Evolutionary conservation across 1,140 invertebrate genomes (phyloP), one percentile per base, ranked within the genome.

Genomic region (Colletes latitarsis): DNA sequence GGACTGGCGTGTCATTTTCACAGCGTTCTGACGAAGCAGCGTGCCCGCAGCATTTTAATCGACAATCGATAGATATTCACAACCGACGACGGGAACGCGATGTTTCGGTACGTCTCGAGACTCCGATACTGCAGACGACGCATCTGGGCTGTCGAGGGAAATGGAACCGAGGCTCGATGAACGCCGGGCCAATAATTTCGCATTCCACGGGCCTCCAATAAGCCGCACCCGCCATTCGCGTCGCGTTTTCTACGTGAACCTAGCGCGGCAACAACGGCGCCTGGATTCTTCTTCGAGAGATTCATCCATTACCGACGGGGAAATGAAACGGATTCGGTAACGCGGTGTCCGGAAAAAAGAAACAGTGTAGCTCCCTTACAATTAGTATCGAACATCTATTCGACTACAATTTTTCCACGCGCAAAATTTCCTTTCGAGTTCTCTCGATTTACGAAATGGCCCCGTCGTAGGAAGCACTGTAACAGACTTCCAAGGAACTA

Each of bases 51-150:
- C 64, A 75, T 82, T 86, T 82, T 85, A 82, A 86, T 86, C 83
- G 84, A 10, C 15, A 19, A 14, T 10, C 70, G 67, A 84, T 88
- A 82, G 81, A 88, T 88, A 87, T 87, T 87, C 85, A 87, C 77
- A 75, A 67, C 57, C 58, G 57, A 52, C 77, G 73, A 52, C 4
- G 19, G n/a, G 43, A 75, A 77, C 64, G 70, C 60, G 67, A 78
- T 82, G 74, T 80, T 84, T 77, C 76, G 67, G 84, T 66, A 77
- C 72, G 82, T 87, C 82, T 82, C 41, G 75, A 77, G 82, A 78
- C 78, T 62, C 21, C n/a, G 57, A 80, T 84, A 87, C 79, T 76
- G 81, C 62, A 67, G 79, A 67, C 78, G 73, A 78, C 78, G 75
- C 63, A 81, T 75, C 69, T 79, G 74, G 57, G 60, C 57, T 69